Evolutionary conservation across 1,140 invertebrate species (phyloP), one percentile per base, ranked within the genome.

Genomic region (Teleopsis dalmanni): DNA sequence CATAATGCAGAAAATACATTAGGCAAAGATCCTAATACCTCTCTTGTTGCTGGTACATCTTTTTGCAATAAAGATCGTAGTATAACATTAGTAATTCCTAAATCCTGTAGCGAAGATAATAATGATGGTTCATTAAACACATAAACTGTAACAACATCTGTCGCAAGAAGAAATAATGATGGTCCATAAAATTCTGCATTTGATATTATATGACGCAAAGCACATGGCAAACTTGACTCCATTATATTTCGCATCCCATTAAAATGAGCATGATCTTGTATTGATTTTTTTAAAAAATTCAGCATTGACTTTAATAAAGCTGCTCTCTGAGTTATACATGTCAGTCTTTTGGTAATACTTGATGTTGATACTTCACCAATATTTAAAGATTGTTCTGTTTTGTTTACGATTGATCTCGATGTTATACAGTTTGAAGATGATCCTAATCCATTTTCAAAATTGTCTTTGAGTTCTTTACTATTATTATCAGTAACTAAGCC

Each of bases 141-240:
- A 60, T 92, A 94, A 5, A 91, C 89, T 3, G 91, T 92, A 11
- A 94, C 89, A 18, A 94, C 85, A 73, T 93, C 88, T 2, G 88
- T 90, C 19, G 90, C 91, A n/a, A 93, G 71, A 16, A 92, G 71
- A 69, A 95, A 92, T 35, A 95, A 69, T 5, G 89, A 92, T 7
- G 90, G 84, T 4, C 91, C 91, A 68, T 93, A 95, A 70, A 93
- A 95, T 60, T 94, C 88, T 0, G 89, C 86, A 76, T 95, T 94
- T 52, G 88, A 89, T 44, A 95, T 91, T 31, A 95, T 91, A 62
- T 95, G 90, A 55, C 88, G 87, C 16, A 95, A 63, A 4, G 89
- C 87, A 29, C 78, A 78, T 1, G 91, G 91, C 33, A 95, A 69
- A 25, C 84, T 85, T 2, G 87, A 87, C 71, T 95, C 91, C 91